Conservation (phyloP, 2,888 invertebrate species). For the Pammene fasciana region DNA sequence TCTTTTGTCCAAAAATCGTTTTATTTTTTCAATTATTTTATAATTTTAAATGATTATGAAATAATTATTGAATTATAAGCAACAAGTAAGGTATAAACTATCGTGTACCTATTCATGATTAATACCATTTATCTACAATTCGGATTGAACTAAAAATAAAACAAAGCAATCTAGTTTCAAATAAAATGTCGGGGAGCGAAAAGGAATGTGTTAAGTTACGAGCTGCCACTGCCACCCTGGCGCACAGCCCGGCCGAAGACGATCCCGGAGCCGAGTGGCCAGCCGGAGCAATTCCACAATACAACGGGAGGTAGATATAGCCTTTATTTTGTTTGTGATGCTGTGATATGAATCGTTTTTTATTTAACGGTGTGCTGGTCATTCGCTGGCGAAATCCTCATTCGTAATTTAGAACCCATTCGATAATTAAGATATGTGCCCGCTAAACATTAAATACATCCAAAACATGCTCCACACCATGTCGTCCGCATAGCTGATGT, state of each 20-base stretch:
- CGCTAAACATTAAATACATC: no score
- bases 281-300: constrained; percentile 4
- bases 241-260: background rate
- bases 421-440: no score
- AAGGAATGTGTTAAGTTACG: constrained; percentile 23
- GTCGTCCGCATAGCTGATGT: no score
- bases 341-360: constrained; percentile 17
- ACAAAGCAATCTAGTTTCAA: background rate
- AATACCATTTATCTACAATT: constrained; percentile 9
- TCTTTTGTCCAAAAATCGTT: constrained; percentile 8
- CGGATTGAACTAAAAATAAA: constrained; percentile 3
- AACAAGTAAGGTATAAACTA: no score
- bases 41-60: no score
- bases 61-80: no score
- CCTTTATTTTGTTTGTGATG: constrained; percentile 17
- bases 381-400: constrained; percentile 8
- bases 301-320: constrained; percentile 1
- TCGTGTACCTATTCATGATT: background rate
- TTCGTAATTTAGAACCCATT: background rate
- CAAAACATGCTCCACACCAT: no score
- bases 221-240: background rate
- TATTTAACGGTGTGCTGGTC: constrained; percentile 16
- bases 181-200: constrained; percentile 7
- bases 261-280: constrained; percentile 3
- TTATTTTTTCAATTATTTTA: no score